Base-by-base conservation (phyloP, 2,888 invertebrate species). In the Drosophila bunnanda region DNA sequence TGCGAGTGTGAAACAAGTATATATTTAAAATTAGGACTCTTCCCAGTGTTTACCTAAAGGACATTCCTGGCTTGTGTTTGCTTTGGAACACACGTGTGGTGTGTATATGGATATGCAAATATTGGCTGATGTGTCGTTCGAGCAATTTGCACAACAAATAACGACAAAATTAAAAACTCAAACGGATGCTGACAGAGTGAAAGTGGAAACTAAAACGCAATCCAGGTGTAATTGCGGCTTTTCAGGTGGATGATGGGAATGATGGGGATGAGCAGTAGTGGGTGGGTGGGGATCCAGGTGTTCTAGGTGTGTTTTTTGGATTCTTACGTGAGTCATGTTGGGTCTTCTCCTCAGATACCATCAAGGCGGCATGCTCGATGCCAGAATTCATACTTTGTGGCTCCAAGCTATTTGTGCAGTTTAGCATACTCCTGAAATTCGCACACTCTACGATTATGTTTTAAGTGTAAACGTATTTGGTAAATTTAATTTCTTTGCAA, bases 341-440 rank as follows among this genome's bases (percentile, higher is more conserved):
- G 92, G 95, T 95, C 93, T 95, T 95, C 93, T 95, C 95, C 94
- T 96, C 96, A 91, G 95, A 94, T 93, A 95, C 94, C 93, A 95
- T 95, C 93, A 96, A 94, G 92, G 95, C 95, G 93, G 95, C 95
- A 93, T 95, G 95, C 94, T 96, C 96, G 92, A 95, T 94, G 90
- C 93, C 93, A 91, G 95, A 95, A 91, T 96, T 96, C 94, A 97
- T 95, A 91, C 92, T 92, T 94, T 96, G 96, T 92, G 96, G 97
- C 94, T 97, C 97, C 94, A 97, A 94, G 92, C 96, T 96, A 95
- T 97, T 97, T 94, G 97, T 97, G 95, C 97, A 97, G 96, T 97
- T 97, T 95, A 97, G 95, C 97, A 97, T 97, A 95, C 97, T 97
- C 95, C 95, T 95, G 95, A 92, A 95, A 95, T 94, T 92, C 92